Conservation (phyloP, 2,797 vertebrate species). For the Meriones psammophilus region DNA sequence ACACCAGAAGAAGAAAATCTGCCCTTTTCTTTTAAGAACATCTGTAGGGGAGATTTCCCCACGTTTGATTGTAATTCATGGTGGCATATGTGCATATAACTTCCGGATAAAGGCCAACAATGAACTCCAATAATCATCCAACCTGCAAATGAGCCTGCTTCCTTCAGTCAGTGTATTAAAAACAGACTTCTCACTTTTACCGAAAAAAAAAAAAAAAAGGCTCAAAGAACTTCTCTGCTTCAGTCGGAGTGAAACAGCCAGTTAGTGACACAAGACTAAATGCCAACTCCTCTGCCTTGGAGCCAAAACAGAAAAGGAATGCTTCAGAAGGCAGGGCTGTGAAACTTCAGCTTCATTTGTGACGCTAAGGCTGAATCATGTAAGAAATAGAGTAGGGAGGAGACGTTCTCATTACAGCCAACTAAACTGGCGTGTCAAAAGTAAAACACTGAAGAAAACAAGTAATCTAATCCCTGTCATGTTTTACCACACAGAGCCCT, state of each 20-base stretch:
- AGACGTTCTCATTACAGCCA: neutral
- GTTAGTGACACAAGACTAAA: neutral
- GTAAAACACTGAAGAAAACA: slow-evolving; percentile 9
- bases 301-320: neutral
- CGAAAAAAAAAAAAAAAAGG: slow-evolving; percentile 17
- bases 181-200: neutral
- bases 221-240: slow-evolving; percentile 25
- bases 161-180: slow-evolving; percentile 49
- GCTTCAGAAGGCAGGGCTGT: neutral
- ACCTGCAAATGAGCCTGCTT: slow-evolving; percentile 69
- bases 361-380: neutral
- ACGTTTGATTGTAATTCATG: slow-evolving; percentile 70
- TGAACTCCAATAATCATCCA: slow-evolving; percentile 51
- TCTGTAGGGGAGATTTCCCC: slow-evolving; percentile 71
- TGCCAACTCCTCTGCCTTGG: slow-evolving; percentile 1
- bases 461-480: neutral
- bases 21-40: slow-evolving; percentile 71
- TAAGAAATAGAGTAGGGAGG: neutral
- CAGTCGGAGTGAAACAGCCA: neutral
- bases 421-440: neutral
- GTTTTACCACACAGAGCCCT: neutral
- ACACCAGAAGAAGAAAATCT: slow-evolving; percentile 59
- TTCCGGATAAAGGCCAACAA: slow-evolving; percentile 71
- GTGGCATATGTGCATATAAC: slow-evolving; percentile 64
- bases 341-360: slow-evolving; percentile 23